A percentile compares a stretch with the other conserved stretches of the same genome.
phyloP scores from a whole-genome alignment of 2,797 vertebrate genomes.

The Gastrophryne carolinensis region DNA sequence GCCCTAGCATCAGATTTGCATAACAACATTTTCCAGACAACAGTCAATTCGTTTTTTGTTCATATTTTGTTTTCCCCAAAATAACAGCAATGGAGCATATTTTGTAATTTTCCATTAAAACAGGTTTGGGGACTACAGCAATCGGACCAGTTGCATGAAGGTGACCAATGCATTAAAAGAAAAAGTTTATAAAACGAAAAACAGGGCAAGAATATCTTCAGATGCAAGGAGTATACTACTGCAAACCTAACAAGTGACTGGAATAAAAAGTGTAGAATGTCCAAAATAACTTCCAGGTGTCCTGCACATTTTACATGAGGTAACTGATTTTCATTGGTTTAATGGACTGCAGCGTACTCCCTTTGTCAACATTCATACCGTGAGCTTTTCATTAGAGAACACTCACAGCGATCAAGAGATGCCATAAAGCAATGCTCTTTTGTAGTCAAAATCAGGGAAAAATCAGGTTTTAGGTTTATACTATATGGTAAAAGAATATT shows the following conservation, averaged over 20 bases:
- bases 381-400: neutral
- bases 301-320: conserved; percentile 41
- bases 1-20: conserved; percentile 28
- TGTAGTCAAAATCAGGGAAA: conserved; percentile 53
- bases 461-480: conserved; percentile 73
- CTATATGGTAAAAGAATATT: conserved; percentile 75
- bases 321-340: conserved; percentile 50
- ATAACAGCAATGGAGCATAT: neutral
- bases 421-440: neutral
- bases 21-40: conserved; percentile 27
- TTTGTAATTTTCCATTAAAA: neutral
- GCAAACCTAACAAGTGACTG: neutral
- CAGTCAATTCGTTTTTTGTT: conserved; percentile 11
- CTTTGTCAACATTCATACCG: conserved; percentile 5
- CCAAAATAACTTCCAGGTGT: conserved; percentile 24
- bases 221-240: neutral
- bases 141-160: neutral
- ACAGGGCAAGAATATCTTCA: neutral
- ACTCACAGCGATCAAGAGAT: neutral
- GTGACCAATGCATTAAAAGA: neutral
- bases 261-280: neutral
- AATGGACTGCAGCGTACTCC: conserved; percentile 14
- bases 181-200: neutral
- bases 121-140: neutral
- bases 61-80: conserved; percentile 13